A percentile compares a stretch with the other conserved stretches of the same genome.
These are phyloP conservation scores for Leptodactylus fallax DNA, from an alignment of 2,797 vertebrate genomes.

Conservation along the genomic window DNA sequence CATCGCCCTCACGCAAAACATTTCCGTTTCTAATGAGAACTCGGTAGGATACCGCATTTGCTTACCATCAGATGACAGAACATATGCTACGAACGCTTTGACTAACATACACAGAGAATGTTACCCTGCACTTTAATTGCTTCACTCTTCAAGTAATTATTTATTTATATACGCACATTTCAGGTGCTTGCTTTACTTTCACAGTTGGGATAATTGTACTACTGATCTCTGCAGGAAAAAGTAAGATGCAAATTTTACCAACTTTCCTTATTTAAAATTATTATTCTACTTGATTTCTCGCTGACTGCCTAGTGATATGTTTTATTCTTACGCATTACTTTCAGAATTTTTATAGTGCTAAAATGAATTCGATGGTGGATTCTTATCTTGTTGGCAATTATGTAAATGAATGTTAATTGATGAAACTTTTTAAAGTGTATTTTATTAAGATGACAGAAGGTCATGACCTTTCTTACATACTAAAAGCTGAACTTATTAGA, in stretches of 20 bases:
- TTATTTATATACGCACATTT: slow-evolving; percentile 30
- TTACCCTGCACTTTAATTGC: slow-evolving; percentile 38
- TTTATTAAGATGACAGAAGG: not conserved
- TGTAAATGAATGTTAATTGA: slow-evolving; percentile 15
- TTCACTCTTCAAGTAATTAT: slow-evolving; percentile 34
- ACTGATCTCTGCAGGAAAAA: slow-evolving; percentile 17
- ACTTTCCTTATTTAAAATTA: slow-evolving; percentile 16
- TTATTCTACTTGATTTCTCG: slow-evolving; percentile 31
- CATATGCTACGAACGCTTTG: slow-evolving; percentile 34
- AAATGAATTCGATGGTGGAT: not conserved
- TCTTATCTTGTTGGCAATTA: slow-evolving; percentile 15
- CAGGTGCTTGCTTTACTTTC: slow-evolving; percentile 32
- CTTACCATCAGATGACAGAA: slow-evolving; percentile 43
- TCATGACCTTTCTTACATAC: not conserved
- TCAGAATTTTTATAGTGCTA: slow-evolving; percentile 19
- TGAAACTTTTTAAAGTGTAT: not conserved
- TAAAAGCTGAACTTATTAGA: not conserved
- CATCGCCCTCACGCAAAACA: slow-evolving; percentile 45
- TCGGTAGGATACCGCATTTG: slow-evolving; percentile 40
- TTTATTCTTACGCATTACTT: slow-evolving; percentile 31
- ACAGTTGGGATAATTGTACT: slow-evolving; percentile 20
- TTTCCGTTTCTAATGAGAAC: slow-evolving; percentile 43
- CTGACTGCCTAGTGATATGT: slow-evolving; percentile 17
- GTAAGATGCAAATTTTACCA: slow-evolving; percentile 32
- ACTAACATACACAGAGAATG: slow-evolving; percentile 34